Conservation (phyloP, 2,888 invertebrate species). For the Caenorhabditis zanzibari region DNA sequence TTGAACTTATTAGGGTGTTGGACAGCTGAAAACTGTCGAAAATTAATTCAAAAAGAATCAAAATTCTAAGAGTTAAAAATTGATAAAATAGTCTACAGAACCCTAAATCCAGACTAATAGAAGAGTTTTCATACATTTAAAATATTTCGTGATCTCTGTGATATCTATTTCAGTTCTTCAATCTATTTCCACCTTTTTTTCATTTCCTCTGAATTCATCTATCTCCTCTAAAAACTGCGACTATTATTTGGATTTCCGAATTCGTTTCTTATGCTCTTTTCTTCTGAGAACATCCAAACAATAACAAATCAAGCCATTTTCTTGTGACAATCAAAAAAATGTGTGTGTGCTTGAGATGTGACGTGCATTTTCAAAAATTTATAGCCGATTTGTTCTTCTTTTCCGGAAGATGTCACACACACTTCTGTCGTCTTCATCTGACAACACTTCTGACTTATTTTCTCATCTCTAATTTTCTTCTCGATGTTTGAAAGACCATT, state of each 20-base stretch:
- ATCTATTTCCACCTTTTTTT: too few relatives aligned
- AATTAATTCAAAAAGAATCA: too few relatives aligned
- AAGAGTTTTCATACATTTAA: too few relatives aligned
- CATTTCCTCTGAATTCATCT: too few relatives aligned
- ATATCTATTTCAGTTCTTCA: too few relatives aligned
- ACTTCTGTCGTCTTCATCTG: slow-evolving; percentile 16
- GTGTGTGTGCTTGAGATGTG: slow-evolving; percentile 6
- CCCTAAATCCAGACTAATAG: too few relatives aligned
- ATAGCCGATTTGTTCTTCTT: slow-evolving; percentile 13
- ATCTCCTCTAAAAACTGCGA: not conserved
- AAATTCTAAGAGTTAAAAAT: too few relatives aligned
- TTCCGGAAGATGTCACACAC: slow-evolving; percentile 31
- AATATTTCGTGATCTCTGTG: not conserved
- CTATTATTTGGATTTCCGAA: not conserved
- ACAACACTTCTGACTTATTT: slow-evolving; percentile 20
- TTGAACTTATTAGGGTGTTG: too few relatives aligned
- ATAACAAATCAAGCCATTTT: not conserved
- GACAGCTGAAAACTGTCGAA: too few relatives aligned
- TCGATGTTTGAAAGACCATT: slow-evolving; percentile 7
- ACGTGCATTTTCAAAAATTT: slow-evolving; percentile 43
- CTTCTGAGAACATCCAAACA: slow-evolving; percentile 11
- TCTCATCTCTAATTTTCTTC: slow-evolving; percentile 14
- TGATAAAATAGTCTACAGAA: too few relatives aligned
- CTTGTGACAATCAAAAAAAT: slow-evolving; percentile 28
- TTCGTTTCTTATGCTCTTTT: not conserved